A percentile compares a stretch with the other conserved stretches of the same genome.
Evolutionary conservation across 2,113 vertebrate species (phyloP).

Genomic region (Callithrix jacchus): DNA sequence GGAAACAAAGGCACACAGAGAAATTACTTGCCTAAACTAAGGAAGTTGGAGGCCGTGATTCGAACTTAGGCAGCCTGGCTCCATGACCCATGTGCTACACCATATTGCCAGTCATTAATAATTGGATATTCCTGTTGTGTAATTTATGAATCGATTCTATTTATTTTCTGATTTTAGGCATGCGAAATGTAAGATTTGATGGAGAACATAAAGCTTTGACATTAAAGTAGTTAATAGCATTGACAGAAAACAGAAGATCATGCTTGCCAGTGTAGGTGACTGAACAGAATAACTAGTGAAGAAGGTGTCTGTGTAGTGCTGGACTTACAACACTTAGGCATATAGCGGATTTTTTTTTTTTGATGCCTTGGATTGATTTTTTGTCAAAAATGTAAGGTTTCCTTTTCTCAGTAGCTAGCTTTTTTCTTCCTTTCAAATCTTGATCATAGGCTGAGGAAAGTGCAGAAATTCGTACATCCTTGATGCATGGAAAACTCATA

Average conservation of each 20-base stretch:
- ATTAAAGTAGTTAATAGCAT: not conserved
- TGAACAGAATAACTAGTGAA: not conserved
- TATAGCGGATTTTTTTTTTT: not conserved
- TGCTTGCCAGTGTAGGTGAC: not conserved
- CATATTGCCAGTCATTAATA: not conserved
- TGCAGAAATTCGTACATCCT: not conserved
- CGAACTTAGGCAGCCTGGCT: not conserved
- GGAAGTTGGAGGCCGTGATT: not conserved
- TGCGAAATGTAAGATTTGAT: slow-evolving; percentile 30
- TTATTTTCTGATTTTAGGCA: slow-evolving; percentile 38
- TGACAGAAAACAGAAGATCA: slow-evolving; percentile 36
- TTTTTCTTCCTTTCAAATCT: slow-evolving; percentile 20
- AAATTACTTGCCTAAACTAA: not conserved
- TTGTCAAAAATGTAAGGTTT: not conserved
- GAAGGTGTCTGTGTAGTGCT: not conserved
- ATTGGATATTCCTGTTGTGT: slow-evolving; percentile 3
- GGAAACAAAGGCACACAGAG: not conserved
- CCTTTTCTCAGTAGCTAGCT: slow-evolving; percentile 4
- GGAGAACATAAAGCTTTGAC: slow-evolving; percentile 33
- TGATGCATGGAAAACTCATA: not conserved
- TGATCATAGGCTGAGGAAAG: not conserved
- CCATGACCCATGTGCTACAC: not conserved
- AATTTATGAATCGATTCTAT: not conserved
- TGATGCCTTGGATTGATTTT: not conserved
- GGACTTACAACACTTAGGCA: not conserved